These are phyloP conservation scores for Ambastaia sidthimunki DNA, from an alignment of 2,797 vertebrate genomes.

Conservation along the genomic window DNA sequence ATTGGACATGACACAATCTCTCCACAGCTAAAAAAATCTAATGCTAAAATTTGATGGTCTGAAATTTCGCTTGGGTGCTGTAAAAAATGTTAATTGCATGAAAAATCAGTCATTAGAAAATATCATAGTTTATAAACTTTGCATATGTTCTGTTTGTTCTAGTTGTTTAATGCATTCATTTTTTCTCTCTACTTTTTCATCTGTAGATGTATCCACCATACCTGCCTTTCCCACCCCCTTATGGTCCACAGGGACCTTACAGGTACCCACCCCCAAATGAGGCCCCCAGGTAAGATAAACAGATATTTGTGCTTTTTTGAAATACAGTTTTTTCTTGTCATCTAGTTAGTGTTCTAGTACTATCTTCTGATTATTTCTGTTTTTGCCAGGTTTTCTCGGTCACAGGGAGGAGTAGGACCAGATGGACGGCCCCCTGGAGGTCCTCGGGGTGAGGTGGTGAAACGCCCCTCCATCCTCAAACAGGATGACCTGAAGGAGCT, in stretches of 20 bases:
- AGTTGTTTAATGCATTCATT: neutral
- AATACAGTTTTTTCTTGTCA: neutral
- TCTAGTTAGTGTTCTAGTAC: neutral
- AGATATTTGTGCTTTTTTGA: neutral
- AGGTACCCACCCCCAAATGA: conserved; percentile 87
- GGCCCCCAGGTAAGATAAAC: conserved; percentile 79
- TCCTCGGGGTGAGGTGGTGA: conserved; percentile 82
- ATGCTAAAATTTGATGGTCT: too few relatives aligned
- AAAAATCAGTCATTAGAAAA: too few relatives aligned
- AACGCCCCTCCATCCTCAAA: conserved; percentile 91
- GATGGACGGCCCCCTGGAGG: conserved; percentile 75
- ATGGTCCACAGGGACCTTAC: conserved; percentile 90
- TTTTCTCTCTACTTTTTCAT: conserved; percentile 22
- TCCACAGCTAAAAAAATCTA: too few relatives aligned
- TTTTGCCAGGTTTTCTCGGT: conserved; percentile 82
- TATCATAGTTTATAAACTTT: too few relatives aligned
- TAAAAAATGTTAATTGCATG: too few relatives aligned
- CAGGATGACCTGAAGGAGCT: conserved; percentile 93
- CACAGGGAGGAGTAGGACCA: conserved; percentile 73
- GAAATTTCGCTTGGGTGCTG: too few relatives aligned
- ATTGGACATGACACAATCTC: too few relatives aligned
- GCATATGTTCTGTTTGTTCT: neutral
- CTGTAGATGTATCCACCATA: conserved; percentile 91
- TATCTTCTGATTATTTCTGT: neutral
- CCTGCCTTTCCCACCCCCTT: conserved; percentile 88